Evolutionary conservation across 1,140 invertebrate species (phyloP).

Genomic region (Aradophagus sp.): DNA sequence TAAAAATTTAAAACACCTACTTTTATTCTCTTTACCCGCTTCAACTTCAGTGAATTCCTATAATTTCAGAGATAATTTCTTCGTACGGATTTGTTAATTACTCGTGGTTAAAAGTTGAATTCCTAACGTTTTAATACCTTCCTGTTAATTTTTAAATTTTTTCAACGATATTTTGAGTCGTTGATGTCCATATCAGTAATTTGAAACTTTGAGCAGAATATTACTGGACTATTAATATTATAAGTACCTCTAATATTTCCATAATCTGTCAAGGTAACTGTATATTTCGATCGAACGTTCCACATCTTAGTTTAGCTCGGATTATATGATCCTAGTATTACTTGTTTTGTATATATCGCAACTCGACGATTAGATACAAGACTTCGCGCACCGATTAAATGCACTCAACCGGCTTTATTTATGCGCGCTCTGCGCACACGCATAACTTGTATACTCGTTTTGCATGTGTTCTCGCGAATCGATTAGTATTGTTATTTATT

Average conservation of each 20-base stretch:
- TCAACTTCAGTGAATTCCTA: too few species aligned
- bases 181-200: constrained; percentile 2
- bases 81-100: too few species aligned
- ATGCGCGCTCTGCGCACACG: constrained; percentile 17
- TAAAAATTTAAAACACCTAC: too few species aligned
- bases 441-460: constrained; percentile 28
- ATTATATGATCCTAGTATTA: constrained; percentile 55
- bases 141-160: too few species aligned
- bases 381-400: constrained; percentile 24
- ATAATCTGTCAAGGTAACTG: constrained; percentile 50
- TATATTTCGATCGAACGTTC: constrained; percentile 54
- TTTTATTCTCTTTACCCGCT: too few species aligned
- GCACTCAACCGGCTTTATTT: constrained; percentile 36
- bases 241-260: background rate
- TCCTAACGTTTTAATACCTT: too few species aligned
- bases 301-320: constrained; percentile 54
- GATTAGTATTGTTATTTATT: constrained; percentile 50
- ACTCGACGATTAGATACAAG: constrained; percentile 44
- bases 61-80: too few species aligned
- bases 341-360: constrained; percentile 47
- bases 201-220: background rate
- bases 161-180: too few species aligned
- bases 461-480: constrained; percentile 27
- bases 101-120: too few species aligned
- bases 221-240: constrained; percentile 12